phyloP scores from a whole-genome alignment of 1,140 invertebrate species.

The Hestina assimilis region DNA sequence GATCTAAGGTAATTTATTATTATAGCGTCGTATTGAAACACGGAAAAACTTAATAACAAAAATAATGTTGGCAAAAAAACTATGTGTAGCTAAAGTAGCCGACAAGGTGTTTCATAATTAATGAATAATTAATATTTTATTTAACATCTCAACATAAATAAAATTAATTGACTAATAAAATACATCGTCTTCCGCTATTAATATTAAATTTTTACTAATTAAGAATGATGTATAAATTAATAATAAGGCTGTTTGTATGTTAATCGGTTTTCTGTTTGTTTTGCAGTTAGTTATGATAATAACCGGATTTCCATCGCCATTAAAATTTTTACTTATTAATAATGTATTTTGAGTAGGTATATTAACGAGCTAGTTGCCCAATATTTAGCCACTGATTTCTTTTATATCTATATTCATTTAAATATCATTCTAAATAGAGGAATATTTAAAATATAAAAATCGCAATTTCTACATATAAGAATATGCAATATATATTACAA shows the following conservation, averaged over 20 bases:
- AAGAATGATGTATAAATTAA: conserved; percentile 3
- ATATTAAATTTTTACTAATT: conserved; percentile 17
- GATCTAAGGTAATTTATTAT: no score
- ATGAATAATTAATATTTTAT: conserved; percentile 10
- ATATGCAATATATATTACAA: no score
- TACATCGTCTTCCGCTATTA: conserved; percentile 12
- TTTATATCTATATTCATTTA: no score
- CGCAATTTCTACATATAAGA: no score
- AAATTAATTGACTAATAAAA: conserved; percentile 17
- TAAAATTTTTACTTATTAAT: neutral
- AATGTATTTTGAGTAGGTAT: no score
- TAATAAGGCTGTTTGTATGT: conserved; percentile 4
- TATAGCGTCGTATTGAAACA: no score
- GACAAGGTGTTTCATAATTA: conserved; percentile 16
- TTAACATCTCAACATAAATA: conserved; percentile 11
- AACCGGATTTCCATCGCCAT: neutral
- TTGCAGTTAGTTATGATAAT: neutral
- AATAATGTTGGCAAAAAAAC: no score
- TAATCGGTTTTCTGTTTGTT: conserved; percentile 11
- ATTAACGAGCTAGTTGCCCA: no score
- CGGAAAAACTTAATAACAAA: no score
- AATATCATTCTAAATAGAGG: no score
- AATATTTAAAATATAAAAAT: no score
- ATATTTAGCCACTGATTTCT: no score
- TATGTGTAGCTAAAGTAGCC: neutral